These are phyloP conservation scores for Salvator merianae DNA, from an alignment of 2,113 vertebrate genomes.

Conservation along the genomic window DNA sequence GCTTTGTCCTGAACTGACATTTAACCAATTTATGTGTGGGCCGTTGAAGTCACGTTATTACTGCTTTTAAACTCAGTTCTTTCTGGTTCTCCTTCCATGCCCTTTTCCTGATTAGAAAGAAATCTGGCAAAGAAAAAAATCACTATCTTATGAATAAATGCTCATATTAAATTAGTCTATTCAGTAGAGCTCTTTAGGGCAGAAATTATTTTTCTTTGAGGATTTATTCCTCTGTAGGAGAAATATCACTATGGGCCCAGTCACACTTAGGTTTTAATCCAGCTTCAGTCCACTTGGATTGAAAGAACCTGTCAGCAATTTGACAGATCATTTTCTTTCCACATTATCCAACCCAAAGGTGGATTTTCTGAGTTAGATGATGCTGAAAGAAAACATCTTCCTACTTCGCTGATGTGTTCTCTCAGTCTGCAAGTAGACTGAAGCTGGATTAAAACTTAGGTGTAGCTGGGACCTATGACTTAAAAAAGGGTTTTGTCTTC, in stretches of 20 bases:
- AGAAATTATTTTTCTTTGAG: slow-evolving; percentile 9
- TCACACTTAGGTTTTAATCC: too few relatives aligned
- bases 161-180: slow-evolving; percentile 13
- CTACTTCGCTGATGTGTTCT: too few relatives aligned
- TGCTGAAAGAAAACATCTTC: too few relatives aligned
- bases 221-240: slow-evolving; percentile 5
- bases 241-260: too few relatives aligned
- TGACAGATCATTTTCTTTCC: too few relatives aligned
- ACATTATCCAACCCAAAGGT: too few relatives aligned
- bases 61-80: not conserved
- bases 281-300: too few relatives aligned
- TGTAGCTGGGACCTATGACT: not conserved
- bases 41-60: not conserved
- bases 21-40: not conserved
- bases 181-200: not conserved
- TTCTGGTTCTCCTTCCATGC: slow-evolving; percentile 19
- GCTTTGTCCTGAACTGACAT: slow-evolving; percentile 32
- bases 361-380: too few relatives aligned
- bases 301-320: too few relatives aligned
- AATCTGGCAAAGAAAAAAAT: not conserved
- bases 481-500: not conserved
- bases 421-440: too few relatives aligned
- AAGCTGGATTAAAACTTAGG: too few relatives aligned
- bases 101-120: not conserved
- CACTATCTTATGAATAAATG: slow-evolving; percentile 9